These are phyloP conservation scores for Phenganax subtilis DNA, from an alignment of 92 coral and sea anemone species.

Conservation along the genomic window DNA sequence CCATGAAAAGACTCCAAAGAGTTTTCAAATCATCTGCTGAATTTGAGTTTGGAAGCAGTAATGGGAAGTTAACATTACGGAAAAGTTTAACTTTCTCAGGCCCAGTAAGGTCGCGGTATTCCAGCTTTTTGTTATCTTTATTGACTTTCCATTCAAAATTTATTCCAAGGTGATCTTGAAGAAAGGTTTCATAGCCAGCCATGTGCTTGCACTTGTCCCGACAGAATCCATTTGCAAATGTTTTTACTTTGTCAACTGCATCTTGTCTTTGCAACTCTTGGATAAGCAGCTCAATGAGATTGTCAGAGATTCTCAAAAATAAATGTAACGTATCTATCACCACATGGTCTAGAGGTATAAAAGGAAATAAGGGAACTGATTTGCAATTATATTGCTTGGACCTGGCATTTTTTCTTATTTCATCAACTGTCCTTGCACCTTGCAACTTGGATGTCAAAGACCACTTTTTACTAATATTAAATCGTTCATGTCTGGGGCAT, in stretches of 20 bases:
- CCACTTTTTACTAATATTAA: conserved; percentile 11
- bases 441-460: conserved; percentile 14
- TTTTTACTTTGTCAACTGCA: conserved; percentile 8
- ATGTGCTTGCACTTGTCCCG: conserved; percentile 30
- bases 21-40: conserved; percentile 22
- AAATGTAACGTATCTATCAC: conserved; percentile 12
- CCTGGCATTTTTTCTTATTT: conserved; percentile 11
- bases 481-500: conserved; percentile 44
- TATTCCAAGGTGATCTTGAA: conserved; percentile 29
- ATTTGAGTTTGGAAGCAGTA: conserved; percentile 36
- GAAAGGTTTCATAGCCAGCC: conserved; percentile 18
- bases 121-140: conserved; percentile 44
- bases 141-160: conserved; percentile 44
- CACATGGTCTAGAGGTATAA: conserved; percentile 2
- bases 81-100: conserved; percentile 41
- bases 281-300: conserved; percentile 8
- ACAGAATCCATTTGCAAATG: conserved; percentile 24
- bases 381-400: conserved; percentile 20
- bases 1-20: conserved; percentile 34
- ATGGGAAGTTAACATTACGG: conserved; percentile 18
- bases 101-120: conserved; percentile 50
- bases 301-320: conserved; percentile 13
- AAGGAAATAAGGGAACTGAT: conserved; percentile 19
- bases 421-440: conserved; percentile 28
- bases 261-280: neutral